phyloP scores from a whole-genome alignment of 2,113 vertebrate species.

The Antechinus flavipes region DNA sequence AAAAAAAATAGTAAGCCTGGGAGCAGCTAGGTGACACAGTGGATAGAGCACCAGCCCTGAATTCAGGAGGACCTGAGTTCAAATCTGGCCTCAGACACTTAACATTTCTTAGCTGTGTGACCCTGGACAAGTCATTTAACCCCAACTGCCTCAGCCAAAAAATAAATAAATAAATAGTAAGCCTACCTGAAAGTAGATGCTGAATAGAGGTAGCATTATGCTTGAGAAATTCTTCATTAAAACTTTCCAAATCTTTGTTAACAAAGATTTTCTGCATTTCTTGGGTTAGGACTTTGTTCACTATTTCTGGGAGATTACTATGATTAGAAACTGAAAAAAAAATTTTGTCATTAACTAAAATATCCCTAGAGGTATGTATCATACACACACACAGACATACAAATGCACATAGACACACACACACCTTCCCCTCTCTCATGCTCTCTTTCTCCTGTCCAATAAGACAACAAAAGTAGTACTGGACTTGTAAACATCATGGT shows the following conservation, averaged over 20 bases:
- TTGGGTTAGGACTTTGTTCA: slow-evolving; percentile 86
- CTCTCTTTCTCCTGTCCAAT: no score
- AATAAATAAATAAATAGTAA: background rate
- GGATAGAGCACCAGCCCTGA: no score
- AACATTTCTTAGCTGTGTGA: no score
- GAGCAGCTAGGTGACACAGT: no score
- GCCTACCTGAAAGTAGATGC: slow-evolving; percentile 87
- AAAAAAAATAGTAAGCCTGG: background rate
- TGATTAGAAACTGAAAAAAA: slow-evolving; percentile 84
- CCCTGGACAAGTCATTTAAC: no score
- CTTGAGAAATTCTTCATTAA: slow-evolving; percentile 89
- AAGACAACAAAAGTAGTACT: background rate
- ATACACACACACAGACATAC: background rate
- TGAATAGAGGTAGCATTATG: slow-evolving; percentile 86
- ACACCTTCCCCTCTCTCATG: background rate
- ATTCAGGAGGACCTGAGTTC: no score
- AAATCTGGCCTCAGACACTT: no score
- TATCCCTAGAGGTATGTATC: slow-evolving; percentile 32
- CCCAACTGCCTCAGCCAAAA: no score
- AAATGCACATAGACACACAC: background rate
- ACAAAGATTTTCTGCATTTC: slow-evolving; percentile 89
- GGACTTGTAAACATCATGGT: background rate
- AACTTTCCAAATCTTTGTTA: slow-evolving; percentile 85
- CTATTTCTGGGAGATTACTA: slow-evolving; percentile 88
- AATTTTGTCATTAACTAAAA: background rate